phyloP scores from a whole-genome alignment of 2,888 invertebrate genomes.

The Drosophila longiperda region DNA sequence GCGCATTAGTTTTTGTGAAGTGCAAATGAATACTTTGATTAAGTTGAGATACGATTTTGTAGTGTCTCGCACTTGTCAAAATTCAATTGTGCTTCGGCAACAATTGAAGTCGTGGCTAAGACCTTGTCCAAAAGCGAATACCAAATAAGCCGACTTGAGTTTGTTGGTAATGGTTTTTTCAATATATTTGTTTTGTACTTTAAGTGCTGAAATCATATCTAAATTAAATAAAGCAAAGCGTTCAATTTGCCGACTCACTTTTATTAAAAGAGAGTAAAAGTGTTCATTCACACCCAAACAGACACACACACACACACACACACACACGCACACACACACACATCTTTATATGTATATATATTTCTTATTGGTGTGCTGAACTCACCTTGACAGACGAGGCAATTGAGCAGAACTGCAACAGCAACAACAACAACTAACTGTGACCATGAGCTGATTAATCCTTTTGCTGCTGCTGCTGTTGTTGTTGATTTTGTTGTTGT shows the following conservation, averaged over 20 bases:
- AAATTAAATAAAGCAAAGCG: slow-evolving; percentile 14
- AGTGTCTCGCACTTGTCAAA: slow-evolving; percentile 18
- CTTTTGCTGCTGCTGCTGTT: slow-evolving; percentile 42
- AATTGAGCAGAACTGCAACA: slow-evolving; percentile 72
- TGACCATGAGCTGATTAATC: slow-evolving; percentile 68
- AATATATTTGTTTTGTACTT: slow-evolving; percentile 16
- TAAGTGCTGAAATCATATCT: slow-evolving; percentile 26
- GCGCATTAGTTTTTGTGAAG: slow-evolving; percentile 45
- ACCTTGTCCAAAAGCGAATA: slow-evolving; percentile 36
- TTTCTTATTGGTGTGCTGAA: slow-evolving; percentile 45
- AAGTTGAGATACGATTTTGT: slow-evolving; percentile 18
- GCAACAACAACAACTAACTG: slow-evolving; percentile 60
- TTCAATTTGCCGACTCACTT: not conserved
- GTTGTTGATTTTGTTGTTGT: slow-evolving; percentile 41
- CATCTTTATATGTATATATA: not conserved
- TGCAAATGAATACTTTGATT: slow-evolving; percentile 17
- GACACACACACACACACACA: not conserved
- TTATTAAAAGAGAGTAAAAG: slow-evolving; percentile 16
- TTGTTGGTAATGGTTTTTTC: slow-evolving; percentile 25
- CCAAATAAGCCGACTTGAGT: slow-evolving; percentile 6
- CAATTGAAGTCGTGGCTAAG: slow-evolving; percentile 22
- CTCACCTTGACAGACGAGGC: slow-evolving; percentile 80
- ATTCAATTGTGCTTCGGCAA: slow-evolving; percentile 39
- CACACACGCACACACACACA: not conserved
- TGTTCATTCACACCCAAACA: slow-evolving; percentile 7